Evolutionary conservation across 2,888 invertebrate species (phyloP).

Genomic region (Limnephilus lunatus): DNA sequence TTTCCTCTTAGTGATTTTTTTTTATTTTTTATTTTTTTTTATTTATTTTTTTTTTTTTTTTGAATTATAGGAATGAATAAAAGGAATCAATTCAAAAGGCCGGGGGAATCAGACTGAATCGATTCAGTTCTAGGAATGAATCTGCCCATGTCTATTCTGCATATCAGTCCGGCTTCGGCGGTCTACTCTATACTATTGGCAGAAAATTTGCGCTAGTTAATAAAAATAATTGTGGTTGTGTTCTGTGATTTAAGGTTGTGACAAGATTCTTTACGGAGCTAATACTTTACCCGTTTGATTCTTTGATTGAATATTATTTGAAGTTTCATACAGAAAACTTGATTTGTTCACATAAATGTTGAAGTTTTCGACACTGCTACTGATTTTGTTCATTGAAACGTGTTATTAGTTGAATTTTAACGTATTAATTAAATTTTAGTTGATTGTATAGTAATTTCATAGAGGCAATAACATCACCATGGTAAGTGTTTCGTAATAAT

Average conservation of each 20-base stretch:
- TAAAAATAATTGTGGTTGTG: background rate
- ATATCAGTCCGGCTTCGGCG: slow-evolving; percentile 4
- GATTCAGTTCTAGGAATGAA: too few species aligned
- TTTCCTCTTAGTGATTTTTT: too few species aligned
- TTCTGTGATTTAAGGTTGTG: slow-evolving; percentile 21
- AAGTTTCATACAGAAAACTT: background rate
- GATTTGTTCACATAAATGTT: background rate
- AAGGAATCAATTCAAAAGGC: too few species aligned
- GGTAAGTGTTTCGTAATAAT: background rate
- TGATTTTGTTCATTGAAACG: background rate
- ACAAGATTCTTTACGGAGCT: background rate
- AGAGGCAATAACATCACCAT: background rate
- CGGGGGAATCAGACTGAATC: too few species aligned
- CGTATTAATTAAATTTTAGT: background rate
- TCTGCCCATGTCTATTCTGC: too few species aligned
- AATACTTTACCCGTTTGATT: background rate
- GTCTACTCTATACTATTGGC: background rate
- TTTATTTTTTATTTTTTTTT: too few species aligned
- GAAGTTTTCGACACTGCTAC: background rate
- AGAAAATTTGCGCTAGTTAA: background rate
- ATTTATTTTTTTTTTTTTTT: too few species aligned
- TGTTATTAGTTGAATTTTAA: background rate
- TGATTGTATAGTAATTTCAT: background rate
- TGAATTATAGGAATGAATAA: too few species aligned
- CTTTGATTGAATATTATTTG: background rate